These are phyloP conservation scores for Ctenomys sociabilis DNA, from an alignment of 2,113 vertebrate genomes.

Conservation along the genomic window DNA sequence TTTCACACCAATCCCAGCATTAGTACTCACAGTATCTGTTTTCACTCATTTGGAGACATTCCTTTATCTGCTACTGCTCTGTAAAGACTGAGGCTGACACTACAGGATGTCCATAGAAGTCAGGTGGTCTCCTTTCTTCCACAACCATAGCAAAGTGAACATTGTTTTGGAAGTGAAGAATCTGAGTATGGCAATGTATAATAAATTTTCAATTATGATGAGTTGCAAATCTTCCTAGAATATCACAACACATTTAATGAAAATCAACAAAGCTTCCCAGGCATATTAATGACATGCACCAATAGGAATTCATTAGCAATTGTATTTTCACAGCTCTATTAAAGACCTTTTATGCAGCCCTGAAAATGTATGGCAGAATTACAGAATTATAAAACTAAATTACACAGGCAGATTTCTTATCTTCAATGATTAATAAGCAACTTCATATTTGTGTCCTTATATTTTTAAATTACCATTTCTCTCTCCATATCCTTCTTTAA, in stretches of 20 bases:
- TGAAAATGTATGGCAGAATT: slow-evolving; percentile 67
- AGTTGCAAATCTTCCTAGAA: not conserved
- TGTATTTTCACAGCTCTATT: slow-evolving; percentile 8
- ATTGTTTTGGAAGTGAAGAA: not conserved
- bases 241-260: not conserved
- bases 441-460: slow-evolving; percentile 40
- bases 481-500: rapidly evolving
- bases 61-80: not conserved
- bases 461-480: not conserved
- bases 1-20: slow-evolving; percentile 18
- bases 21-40: slow-evolving; percentile 43
- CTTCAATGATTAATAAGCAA: slow-evolving; percentile 61
- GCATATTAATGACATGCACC: not conserved
- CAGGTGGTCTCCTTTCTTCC: not conserved
- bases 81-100: not conserved
- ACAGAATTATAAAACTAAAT: slow-evolving; percentile 63
- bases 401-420: slow-evolving; percentile 58
- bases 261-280: not conserved
- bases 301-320: slow-evolving; percentile 45
- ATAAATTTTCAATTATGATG: not conserved
- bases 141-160: not conserved
- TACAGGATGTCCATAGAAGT: not conserved
- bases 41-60: slow-evolving; percentile 1
- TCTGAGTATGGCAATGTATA: not conserved
- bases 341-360: slow-evolving; percentile 54